Evolutionary conservation across 2,888 invertebrate genomes (phyloP), one percentile per base, ranked within the genome.

Genomic region (Himalopsyche tibetana): DNA sequence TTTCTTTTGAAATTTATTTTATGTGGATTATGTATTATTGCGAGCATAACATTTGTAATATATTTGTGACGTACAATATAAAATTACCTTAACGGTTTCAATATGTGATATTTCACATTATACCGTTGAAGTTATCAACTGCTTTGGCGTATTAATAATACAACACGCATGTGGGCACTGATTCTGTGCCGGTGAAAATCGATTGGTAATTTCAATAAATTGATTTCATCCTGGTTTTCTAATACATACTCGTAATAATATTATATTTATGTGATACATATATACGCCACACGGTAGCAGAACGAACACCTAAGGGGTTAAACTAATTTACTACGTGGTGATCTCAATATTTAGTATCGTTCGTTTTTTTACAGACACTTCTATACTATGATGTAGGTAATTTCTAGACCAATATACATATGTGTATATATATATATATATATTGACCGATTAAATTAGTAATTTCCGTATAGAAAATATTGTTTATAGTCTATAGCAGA

Each of bases 221-320:
- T 51, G 51, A 80, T 80, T 80, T 42, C 45, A 42, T 80, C 80
- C 80, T 51, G 80, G 51, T 80, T 80, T 42, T 80, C 80, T 80
- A 42, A 80, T 45, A 17, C 42, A 80, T 45, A 17, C 42, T 56
- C 19, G 11, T 19, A 56, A n/a, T 56, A 19, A 19, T 63, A 28
- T 11, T 6, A 28, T 63, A 28, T 63, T 63, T 28, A 28, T 63
- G 19, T 63, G 63, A 19, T 63, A 19, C 63, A 63, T 63, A 63
- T 1, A 19, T 63, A 6, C 6, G n/a, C 74, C 15, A 36, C 8
- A 36, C 36, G 36, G 36, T 74, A 74, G 74, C 74, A 38, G 74
- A 74, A 74, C 28, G 74, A 63, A 15, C 74, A 74, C 74, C 74
- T 28, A 36, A 74, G 74, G 74, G 74, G 74, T 74, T 36, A 74